phyloP scores from a whole-genome alignment of 2,113 vertebrate species.

The Gorsachius goisagi region DNA sequence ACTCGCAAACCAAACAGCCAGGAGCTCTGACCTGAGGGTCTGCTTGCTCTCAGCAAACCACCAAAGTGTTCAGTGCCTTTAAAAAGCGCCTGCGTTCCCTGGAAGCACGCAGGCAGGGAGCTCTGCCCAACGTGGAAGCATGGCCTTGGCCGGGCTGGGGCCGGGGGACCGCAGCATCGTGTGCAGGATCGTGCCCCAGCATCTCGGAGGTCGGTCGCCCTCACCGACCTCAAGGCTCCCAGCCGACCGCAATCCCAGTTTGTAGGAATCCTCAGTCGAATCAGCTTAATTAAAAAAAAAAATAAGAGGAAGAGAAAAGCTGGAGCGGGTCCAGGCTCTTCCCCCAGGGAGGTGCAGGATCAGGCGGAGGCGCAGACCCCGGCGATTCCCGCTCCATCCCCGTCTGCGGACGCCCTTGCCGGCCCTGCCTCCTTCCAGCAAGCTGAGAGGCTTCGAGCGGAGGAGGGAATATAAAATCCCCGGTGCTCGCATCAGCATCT shows the following conservation, averaged over 20 bases:
- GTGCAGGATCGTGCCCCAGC: neutral
- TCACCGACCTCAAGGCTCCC: neutral
- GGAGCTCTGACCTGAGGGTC: neutral
- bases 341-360: neutral
- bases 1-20: neutral
- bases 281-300: neutral
- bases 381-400: neutral
- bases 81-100: neutral
- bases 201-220: accelerated
- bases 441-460: neutral
- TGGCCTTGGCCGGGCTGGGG: neutral
- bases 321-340: neutral
- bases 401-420: accelerated
- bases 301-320: neutral
- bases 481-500: neutral
- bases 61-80: neutral
- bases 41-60: neutral
- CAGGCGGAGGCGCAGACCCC: neutral
- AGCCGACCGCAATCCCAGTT: accelerated
- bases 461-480: neutral
- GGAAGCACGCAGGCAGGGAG: neutral
- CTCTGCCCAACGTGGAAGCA: accelerated
- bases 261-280: neutral
- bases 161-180: accelerated
- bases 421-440: neutral